Evolutionary conservation across 1,140 invertebrate genomes (phyloP).

Genomic region (Papilio helenus): DNA sequence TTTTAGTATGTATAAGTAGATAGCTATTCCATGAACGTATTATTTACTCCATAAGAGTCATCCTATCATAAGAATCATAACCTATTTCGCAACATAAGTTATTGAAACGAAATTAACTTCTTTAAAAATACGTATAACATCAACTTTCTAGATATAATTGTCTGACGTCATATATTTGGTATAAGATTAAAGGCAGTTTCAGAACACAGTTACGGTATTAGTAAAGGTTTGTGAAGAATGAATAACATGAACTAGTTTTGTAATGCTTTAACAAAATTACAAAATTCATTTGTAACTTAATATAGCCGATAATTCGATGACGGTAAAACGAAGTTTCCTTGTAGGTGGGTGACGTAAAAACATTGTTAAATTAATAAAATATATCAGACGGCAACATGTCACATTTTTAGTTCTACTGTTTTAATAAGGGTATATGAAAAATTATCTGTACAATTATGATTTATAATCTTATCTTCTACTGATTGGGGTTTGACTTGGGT

Average conservation of each 20-base stretch:
- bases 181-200: not conserved
- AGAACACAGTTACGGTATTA: not conserved
- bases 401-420: not conserved
- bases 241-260: not conserved
- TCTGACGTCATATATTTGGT: slow-evolving; percentile 8
- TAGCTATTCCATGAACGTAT: not conserved
- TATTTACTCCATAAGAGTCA: not conserved
- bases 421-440: not conserved
- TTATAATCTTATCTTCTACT: slow-evolving; percentile 15
- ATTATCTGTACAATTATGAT: slow-evolving; percentile 2
- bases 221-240: not conserved
- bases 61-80: not conserved
- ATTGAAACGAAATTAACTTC: not conserved
- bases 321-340: not conserved
- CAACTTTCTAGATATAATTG: not conserved
- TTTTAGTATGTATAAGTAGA: not conserved
- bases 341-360: not conserved
- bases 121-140: not conserved
- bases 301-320: not conserved
- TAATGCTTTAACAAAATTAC: not conserved
- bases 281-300: too few relatives aligned
- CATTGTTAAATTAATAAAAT: too few relatives aligned
- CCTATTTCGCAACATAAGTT: not conserved
- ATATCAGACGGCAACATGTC: not conserved
- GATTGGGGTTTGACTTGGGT: not conserved